Conservation (phyloP, 1,140 invertebrate species). For the Gonioctena quinquepunctata region DNA sequence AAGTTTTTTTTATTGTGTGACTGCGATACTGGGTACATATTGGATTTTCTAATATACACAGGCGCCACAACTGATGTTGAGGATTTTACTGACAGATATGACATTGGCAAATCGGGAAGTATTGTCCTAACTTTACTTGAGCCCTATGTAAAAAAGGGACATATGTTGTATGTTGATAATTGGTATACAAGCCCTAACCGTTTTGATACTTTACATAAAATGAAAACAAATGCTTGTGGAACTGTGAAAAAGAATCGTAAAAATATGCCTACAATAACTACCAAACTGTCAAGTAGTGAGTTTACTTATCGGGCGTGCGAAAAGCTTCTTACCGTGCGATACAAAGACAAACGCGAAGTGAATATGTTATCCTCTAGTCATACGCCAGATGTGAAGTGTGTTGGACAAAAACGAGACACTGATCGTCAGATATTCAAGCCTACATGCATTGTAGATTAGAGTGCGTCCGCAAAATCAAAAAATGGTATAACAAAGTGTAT, state of each 20-base stretch:
- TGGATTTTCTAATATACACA: too few species aligned
- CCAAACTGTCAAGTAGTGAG: not conserved
- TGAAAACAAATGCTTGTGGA: not conserved
- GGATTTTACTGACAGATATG: not conserved
- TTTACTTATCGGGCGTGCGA: not conserved
- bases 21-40: too few species aligned
- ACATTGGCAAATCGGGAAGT: not conserved
- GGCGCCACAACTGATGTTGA: not conserved
- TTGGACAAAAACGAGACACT: not conserved
- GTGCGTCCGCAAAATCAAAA: not conserved
- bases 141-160: not conserved
- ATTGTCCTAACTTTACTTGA: not conserved
- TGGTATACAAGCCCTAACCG: not conserved
- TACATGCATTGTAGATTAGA: conserved; percentile 2
- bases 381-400: not conserved
- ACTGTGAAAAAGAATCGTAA: not conserved
- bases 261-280: not conserved
- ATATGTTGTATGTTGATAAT: not conserved
- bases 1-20: too few species aligned
- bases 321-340: not conserved
- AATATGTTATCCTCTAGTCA: not conserved
- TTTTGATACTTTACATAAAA: not conserved
- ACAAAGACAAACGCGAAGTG: not conserved
- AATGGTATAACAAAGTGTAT: not conserved
- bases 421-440: not conserved